Percentiles rank a stretch among this genome's conserved stretches.
Conservation (phyloP, 1,140 invertebrate species). For the Pachypeltis micranthus region DNA sequence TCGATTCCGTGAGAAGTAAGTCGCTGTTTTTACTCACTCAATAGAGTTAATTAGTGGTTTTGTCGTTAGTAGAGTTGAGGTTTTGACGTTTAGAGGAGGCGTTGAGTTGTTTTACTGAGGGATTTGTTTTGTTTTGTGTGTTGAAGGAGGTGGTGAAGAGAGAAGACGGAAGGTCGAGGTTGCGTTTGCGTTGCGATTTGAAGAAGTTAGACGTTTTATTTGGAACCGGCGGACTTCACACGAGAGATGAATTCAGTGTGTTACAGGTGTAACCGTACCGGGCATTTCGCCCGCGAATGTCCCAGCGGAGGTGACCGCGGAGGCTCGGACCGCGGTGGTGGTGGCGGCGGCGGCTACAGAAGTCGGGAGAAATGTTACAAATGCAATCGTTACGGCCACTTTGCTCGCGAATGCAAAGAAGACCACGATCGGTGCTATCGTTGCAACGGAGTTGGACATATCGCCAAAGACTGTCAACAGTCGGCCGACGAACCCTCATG, state of each 20-base stretch:
- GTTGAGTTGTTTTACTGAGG: not conserved
- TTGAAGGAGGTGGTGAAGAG: constrained; percentile 6
- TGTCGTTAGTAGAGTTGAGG: too few relatives aligned
- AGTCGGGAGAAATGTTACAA: constrained; percentile 82
- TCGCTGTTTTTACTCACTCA: too few relatives aligned
- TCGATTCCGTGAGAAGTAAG: not conserved
- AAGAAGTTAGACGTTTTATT: not conserved
- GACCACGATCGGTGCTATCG: constrained; percentile 71
- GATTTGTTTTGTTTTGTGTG: not conserved
- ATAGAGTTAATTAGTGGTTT: too few relatives aligned
- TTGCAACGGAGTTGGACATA: constrained; percentile 72
- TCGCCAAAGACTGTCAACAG: constrained; percentile 78
- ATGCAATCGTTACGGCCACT: constrained; percentile 86
- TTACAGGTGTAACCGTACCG: constrained; percentile 80
- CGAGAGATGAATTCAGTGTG: constrained; percentile 59
- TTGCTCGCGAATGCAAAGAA: constrained; percentile 83
- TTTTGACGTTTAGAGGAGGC: not conserved
- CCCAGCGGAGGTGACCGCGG: constrained; percentile 39
- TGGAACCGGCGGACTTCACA: not conserved
- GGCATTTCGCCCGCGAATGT: constrained; percentile 77
- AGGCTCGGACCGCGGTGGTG: constrained; percentile 38
- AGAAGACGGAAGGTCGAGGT: not conserved
- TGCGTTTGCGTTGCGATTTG: not conserved
- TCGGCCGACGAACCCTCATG: constrained; percentile 67
- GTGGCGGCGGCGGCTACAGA: constrained; percentile 41